Conservation (phyloP, 1,140 invertebrate species). For the Matsumurasca onukii region DNA sequence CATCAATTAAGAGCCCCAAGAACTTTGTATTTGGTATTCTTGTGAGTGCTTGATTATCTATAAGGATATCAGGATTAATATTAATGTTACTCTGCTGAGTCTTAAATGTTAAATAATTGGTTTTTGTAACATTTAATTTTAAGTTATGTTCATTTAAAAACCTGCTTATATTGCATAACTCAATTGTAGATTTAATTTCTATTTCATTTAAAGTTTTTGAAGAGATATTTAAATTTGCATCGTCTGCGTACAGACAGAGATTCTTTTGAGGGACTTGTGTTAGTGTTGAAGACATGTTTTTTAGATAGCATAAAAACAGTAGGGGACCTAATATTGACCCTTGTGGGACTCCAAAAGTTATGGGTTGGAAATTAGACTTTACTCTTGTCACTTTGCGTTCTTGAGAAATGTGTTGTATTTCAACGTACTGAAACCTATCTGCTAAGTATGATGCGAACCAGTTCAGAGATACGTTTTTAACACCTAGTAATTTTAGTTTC, state of each 20-base stretch:
- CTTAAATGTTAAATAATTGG: too few species aligned
- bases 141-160: too few species aligned
- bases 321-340: too few species aligned
- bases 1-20: too few species aligned
- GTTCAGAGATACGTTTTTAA: background rate
- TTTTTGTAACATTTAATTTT: too few species aligned
- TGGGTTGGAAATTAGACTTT: background rate
- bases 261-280: background rate
- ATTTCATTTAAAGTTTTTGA: too few species aligned
- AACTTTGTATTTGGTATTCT: too few species aligned
- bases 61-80: too few species aligned
- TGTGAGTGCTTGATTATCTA: too few species aligned
- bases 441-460: constrained; percentile 1
- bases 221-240: background rate
- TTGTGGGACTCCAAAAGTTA: background rate
- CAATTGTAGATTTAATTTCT: too few species aligned
- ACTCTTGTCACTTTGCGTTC: background rate
- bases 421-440: background rate
- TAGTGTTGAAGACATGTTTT: background rate
- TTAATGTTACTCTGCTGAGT: too few species aligned
- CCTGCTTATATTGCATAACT: too few species aligned
- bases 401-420: background rate
- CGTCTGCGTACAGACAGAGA: background rate
- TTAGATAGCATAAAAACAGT: background rate
- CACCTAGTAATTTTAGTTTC: background rate